These are phyloP conservation scores for Macaria notata DNA, from an alignment of 2,888 invertebrate genomes.

Conservation along the genomic window DNA sequence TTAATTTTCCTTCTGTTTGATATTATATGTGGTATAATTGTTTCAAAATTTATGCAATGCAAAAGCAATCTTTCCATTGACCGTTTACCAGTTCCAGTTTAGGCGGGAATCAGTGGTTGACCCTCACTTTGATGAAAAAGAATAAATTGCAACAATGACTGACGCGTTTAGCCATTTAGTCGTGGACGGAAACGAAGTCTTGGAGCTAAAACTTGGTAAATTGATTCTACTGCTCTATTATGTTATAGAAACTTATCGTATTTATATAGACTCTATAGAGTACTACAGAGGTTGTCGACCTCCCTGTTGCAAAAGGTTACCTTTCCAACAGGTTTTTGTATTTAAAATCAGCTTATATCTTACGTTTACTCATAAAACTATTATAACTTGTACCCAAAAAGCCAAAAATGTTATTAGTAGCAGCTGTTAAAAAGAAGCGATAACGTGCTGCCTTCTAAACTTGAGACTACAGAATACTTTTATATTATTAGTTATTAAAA, in stretches of 20 bases:
- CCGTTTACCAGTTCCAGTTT: constrained; percentile 26
- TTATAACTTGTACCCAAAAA: too few species aligned
- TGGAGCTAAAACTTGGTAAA: constrained; percentile 60
- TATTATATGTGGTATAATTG: too few species aligned
- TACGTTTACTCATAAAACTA: too few species aligned
- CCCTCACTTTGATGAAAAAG: constrained; percentile 13
- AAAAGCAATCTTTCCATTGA: constrained; percentile 4
- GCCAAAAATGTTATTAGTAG: too few species aligned
- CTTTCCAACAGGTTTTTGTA: background rate
- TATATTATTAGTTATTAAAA: too few species aligned
- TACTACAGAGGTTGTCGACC: constrained; percentile 11
- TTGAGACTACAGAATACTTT: too few species aligned
- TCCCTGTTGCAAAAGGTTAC: constrained; percentile 15
- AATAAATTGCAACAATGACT: constrained; percentile 58
- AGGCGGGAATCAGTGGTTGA: constrained; percentile 26
- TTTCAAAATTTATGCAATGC: background rate
- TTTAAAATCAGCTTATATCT: too few species aligned
- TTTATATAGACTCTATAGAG: too few species aligned
- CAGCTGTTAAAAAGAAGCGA: too few species aligned
- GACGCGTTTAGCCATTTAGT: constrained; percentile 76
- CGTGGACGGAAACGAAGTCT: constrained; percentile 81
- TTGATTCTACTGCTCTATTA: background rate
- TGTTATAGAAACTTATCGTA: too few species aligned
- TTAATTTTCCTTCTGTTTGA: too few species aligned
- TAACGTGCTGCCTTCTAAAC: too few species aligned